Conservation (phyloP, 2,888 invertebrate genomes). For the Piscicola geometra region DNA sequence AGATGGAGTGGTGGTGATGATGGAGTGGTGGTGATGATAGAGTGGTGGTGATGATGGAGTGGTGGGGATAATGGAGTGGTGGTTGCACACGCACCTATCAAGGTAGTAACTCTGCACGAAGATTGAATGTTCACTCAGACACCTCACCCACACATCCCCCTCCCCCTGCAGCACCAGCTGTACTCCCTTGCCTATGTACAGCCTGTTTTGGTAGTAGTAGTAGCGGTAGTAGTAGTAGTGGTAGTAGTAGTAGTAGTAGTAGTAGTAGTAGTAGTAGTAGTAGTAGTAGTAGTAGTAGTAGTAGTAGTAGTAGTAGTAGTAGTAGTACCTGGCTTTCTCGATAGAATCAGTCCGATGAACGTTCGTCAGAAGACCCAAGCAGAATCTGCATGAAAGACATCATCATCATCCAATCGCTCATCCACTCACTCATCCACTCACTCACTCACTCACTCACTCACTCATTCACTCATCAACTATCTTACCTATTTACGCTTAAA, state of each 20-base stretch:
- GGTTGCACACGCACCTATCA: too few species aligned
- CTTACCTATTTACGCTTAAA: background rate
- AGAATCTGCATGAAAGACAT: slow-evolving; percentile 66
- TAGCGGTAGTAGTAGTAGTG: background rate
- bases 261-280: slow-evolving; percentile 38
- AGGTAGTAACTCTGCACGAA: slow-evolving; percentile 98
- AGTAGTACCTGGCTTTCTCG: slow-evolving; percentile 52
- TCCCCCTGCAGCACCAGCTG: slow-evolving; percentile 54
- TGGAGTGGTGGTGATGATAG: too few species aligned
- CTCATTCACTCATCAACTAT: background rate
- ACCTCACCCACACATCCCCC: slow-evolving; percentile 91
- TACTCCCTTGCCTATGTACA: slow-evolving; percentile 88
- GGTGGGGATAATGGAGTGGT: too few species aligned
- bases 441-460: background rate
- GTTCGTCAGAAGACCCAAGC: slow-evolving; percentile 94
- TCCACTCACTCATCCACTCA: background rate
- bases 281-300: background rate
- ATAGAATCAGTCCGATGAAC: slow-evolving; percentile 71
- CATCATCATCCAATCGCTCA: background rate
- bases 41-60: too few species aligned
- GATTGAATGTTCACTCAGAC: slow-evolving; percentile 91
- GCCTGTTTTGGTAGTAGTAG: slow-evolving; percentile 42
- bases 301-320: background rate
- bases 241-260: background rate
- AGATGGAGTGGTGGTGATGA: too few species aligned